Conservation (phyloP, 2,888 invertebrate genomes). For the Brenthis ino region DNA sequence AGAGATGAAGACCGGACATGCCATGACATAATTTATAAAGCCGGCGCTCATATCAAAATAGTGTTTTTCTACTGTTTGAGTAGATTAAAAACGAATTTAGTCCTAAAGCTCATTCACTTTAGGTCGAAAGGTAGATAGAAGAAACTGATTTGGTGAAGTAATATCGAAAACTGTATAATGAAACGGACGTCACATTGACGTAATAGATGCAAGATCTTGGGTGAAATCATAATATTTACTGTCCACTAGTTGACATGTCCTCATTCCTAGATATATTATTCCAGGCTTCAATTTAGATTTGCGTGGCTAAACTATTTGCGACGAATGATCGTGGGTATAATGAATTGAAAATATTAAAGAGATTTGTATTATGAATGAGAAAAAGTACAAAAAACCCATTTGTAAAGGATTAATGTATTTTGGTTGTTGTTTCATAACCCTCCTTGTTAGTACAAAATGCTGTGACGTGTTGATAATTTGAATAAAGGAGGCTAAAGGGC, state of each 20-base stretch:
- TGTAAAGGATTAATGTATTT: conserved; percentile 10
- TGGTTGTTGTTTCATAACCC: conserved; percentile 28
- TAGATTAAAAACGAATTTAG: conserved; percentile 52
- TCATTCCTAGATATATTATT: conserved; percentile 70
- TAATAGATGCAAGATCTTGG: conserved; percentile 75
- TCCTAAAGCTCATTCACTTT: conserved; percentile 53
- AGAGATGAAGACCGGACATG: conserved; percentile 73
- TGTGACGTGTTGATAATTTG: conserved; percentile 61
- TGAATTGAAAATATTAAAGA: conserved; percentile 30
- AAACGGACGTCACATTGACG: conserved; percentile 81
- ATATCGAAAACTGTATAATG: conserved; percentile 63
- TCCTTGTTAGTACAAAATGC: conserved; percentile 38
- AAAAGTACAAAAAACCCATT: background rate
- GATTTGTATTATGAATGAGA: conserved; percentile 8
- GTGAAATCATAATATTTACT: conserved; percentile 77
- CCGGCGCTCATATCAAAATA: conserved; percentile 72
- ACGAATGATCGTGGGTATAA: conserved; percentile 8
- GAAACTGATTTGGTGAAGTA: conserved; percentile 57
- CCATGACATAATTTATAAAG: conserved; percentile 74
- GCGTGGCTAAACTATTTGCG: conserved; percentile 24
- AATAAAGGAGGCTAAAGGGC: conserved; percentile 65
- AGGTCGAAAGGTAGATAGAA: conserved; percentile 50
- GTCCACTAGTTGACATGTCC: conserved; percentile 65
- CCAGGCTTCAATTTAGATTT: conserved; percentile 41
- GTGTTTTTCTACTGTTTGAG: conserved; percentile 52